phyloP scores from a whole-genome alignment of 2,888 invertebrate genomes.

The Galeopsomyia nigrocyanea region DNA sequence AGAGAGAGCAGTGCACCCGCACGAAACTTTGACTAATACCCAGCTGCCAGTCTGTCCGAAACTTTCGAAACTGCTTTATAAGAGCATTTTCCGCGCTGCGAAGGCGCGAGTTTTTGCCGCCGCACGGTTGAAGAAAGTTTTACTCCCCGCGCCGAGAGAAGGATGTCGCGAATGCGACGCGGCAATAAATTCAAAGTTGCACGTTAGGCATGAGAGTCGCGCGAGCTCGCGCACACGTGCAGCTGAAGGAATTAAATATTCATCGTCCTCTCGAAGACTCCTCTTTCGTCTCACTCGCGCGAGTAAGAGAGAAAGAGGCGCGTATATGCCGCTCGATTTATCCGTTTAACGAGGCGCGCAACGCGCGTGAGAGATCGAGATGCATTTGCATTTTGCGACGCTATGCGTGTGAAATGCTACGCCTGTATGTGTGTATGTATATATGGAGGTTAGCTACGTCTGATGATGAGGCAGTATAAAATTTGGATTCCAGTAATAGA shows the following conservation, averaged over 20 bases:
- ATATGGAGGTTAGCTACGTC: slow-evolving; percentile 13
- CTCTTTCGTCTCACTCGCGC: background rate
- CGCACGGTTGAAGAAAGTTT: background rate
- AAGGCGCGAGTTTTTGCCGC: background rate
- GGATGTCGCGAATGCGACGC: slow-evolving; percentile 22
- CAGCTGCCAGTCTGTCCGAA: background rate
- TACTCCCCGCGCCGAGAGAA: background rate
- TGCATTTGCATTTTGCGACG: slow-evolving; percentile 35
- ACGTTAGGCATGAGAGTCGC: slow-evolving; percentile 17
- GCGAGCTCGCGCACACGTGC: slow-evolving; percentile 17
- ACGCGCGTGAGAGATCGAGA: slow-evolving; percentile 1
- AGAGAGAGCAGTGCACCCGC: no score
- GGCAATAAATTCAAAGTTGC: slow-evolving; percentile 28
- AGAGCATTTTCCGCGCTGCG: no score
- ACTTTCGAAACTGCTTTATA: slow-evolving; percentile 25
- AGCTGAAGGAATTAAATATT: slow-evolving; percentile 45
- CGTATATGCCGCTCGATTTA: slow-evolving; percentile 19
- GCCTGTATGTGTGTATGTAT: background rate
- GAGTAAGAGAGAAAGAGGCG: slow-evolving; percentile 1
- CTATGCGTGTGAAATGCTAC: slow-evolving; percentile 8
- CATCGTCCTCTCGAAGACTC: slow-evolving; percentile 38
- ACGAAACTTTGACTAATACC: slow-evolving; percentile 19
- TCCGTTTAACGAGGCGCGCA: slow-evolving; percentile 37
- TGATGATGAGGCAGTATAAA: no score
- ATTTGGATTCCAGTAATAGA: no score